Base-by-base conservation (phyloP, 2,113 vertebrate species). In the Atlantisia rogersi region DNA sequence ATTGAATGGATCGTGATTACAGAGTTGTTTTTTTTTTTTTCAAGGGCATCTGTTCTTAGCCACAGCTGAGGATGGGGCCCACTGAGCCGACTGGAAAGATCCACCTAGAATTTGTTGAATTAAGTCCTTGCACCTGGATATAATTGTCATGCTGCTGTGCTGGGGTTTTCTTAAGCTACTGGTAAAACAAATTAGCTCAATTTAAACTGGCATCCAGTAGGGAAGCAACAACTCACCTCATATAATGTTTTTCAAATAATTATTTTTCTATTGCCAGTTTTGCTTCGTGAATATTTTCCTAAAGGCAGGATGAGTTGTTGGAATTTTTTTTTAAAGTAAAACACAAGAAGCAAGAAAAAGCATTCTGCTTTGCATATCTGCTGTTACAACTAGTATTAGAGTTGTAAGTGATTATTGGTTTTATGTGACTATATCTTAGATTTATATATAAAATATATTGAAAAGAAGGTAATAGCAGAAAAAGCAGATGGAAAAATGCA, bases 71-170 rank as follows among this genome's bases (percentile, higher is more conserved):
- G 98, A 97, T 94, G 94, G 91, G 97, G 94, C 95, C 96, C 96
- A 97, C 90, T 83, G 86, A 98, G 98, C 98, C 93, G 98, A 98
- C 97, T 98, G 98, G 98, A 99, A 98, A 95, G 97, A 99, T 99
- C 98, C 98, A 98, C 98, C 98, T 98, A 98, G 99, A 99, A 98
- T 99, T 99, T 99, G 98, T 99, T 98, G 99, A 99, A 99, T 99
- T 99, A 99, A 99, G 99, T 99, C 98, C 98, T 98, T 99, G 99
- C 99, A 99, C 99, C 99, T 99, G 99, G 98, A 99, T 98, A 97
- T 99, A 99, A 99, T 99, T 99, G 99, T 99, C 97, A 96, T 96
- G 98, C 98, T 82, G 98, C 99, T 99, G 99, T 99, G 99, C 98
- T 98, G 99, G 99, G 99, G 98, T 98, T 98, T 99, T 98, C 98